Base-by-base conservation (phyloP, 2,888 invertebrate species). In the Agrotis puta region DNA sequence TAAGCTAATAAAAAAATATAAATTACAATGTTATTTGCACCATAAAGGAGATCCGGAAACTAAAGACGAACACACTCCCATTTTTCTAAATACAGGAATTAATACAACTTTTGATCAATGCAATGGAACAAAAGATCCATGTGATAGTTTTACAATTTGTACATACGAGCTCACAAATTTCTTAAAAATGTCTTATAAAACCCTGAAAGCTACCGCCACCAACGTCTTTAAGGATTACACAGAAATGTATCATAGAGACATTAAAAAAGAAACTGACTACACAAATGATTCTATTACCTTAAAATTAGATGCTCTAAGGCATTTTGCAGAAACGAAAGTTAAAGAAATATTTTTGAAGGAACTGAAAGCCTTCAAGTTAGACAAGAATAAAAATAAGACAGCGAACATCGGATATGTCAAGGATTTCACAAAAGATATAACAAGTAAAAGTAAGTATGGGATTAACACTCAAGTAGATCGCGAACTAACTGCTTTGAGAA, bases 221-320 rank as follows among this genome's bases (percentile, higher is more conserved):
- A 89, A 84, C 24, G 85, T 88, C 1, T 86, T 94, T 50, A 88
- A 73, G 39, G 92, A 92, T 71, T 95, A 94, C 61, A 90, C 86
- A 50, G 90, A 90, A 13, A 94, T 95, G 93, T 95, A 92, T 64
- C 61, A 64, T 0, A 87, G 87, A 68, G 94, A 94, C 27, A 89
- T 92, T 0, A 87, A 86, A 18, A 74, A 82, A 0, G 90, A 90
- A 18, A 77, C 70, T 1, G 87, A 76, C 16, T 47, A 77, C 0
- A 89, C 91, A 39, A 89, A 89, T 56, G 76, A 87, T 18, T 64
- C 64, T 0, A 84, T 93, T 0, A 72, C 88, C 1, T 24, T 51
- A 14, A 24, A 83, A n/a, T 64, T 94, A 39, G 82, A 85, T 0
- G 85, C 84, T 43, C 58, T 89, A 14, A 84, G 84, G 14, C 62